Conservation (phyloP, 2,797 vertebrate genomes). For the Otus scops region DNA sequence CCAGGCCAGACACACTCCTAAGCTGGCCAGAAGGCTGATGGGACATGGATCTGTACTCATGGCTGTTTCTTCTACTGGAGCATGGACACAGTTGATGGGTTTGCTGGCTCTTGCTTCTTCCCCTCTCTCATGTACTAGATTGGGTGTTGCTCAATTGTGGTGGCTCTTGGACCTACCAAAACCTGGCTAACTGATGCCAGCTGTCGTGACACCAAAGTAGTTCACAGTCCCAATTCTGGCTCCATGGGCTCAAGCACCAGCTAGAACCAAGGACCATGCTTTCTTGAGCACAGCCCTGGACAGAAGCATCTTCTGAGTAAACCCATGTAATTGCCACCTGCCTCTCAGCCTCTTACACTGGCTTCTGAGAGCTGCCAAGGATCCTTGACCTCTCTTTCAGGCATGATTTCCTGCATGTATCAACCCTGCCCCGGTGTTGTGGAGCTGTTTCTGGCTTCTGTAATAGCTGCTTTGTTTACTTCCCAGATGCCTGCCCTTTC, state of each 20-base stretch:
- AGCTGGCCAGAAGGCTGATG: neutral
- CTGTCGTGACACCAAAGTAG: neutral
- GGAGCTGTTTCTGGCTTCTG: neutral
- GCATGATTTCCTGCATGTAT: neutral
- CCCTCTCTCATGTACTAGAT: neutral
- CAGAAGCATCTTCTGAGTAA: neutral
- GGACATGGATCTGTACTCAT: neutral
- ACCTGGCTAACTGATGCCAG: neutral
- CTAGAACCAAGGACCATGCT: neutral
- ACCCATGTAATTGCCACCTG: neutral
- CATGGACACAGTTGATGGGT: accelerated
- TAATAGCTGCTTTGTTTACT: constrained; percentile 34
- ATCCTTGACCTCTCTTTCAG: constrained; percentile 9
- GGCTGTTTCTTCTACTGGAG: neutral
- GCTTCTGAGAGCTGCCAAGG: neutral
- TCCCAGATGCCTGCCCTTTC: constrained; percentile 23
- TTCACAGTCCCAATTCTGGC: neutral
- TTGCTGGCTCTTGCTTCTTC: neutral
- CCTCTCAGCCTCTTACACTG: neutral
- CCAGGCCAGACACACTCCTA: neutral
- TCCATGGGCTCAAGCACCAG: neutral
- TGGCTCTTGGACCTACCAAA: neutral
- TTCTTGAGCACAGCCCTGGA: neutral
- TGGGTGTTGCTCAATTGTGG: neutral
- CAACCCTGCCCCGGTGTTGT: neutral